These are phyloP conservation scores for Carcharodon carcharias DNA, from an alignment of 2,797 vertebrate genomes.

Conservation along the genomic window DNA sequence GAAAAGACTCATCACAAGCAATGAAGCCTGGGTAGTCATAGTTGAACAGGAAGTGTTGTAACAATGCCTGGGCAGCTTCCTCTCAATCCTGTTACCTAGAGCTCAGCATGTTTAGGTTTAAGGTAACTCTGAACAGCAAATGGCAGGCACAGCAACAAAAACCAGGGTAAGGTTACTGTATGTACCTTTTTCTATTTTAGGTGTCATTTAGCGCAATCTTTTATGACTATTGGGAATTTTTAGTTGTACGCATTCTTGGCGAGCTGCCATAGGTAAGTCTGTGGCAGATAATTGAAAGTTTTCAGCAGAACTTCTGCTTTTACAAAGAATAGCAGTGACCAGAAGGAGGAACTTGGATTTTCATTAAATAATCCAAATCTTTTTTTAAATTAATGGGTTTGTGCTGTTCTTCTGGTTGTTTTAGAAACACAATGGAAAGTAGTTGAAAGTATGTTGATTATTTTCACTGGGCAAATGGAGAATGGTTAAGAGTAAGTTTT, in stretches of 20 bases:
- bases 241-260: background rate
- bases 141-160: background rate
- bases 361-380: background rate
- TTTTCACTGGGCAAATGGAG: background rate
- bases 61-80: slow-evolving; percentile 15
- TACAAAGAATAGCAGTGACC: background rate
- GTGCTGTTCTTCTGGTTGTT: background rate
- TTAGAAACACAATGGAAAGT: background rate
- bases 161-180: background rate
- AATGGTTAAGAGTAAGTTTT: background rate
- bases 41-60: slow-evolving; percentile 36
- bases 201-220: background rate
- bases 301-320: slow-evolving; percentile 7
- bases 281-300: background rate
- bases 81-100: slow-evolving; percentile 18
- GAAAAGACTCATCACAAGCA: background rate
- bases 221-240: background rate
- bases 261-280: background rate
- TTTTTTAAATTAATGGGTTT: background rate
- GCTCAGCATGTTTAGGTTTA: background rate
- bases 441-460: background rate
- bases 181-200: background rate
- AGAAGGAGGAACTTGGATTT: background rate
- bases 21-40: background rate
- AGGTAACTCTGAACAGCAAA: background rate